Evolutionary conservation across 2,113 vertebrate genomes (phyloP).

Genomic region (Xerus inauris): DNA sequence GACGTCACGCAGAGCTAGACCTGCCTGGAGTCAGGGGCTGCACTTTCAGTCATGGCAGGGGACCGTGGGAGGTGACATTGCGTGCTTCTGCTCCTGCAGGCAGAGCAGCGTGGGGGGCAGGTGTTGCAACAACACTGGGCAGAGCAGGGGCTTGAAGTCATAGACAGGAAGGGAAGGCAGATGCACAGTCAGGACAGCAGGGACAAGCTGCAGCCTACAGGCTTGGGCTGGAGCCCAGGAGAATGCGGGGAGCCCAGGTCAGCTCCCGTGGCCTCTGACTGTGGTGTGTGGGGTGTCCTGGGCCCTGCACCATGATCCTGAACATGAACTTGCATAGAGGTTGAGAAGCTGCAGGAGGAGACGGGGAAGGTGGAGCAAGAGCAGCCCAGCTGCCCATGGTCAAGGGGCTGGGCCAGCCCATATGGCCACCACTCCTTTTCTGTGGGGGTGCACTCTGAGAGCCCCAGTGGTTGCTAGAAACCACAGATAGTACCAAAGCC

Average conservation of each 20-base stretch:
- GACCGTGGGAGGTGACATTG: neutral
- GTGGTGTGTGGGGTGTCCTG: fast-evolving
- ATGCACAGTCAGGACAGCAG: neutral
- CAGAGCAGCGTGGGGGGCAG: neutral
- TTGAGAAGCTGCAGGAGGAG: neutral
- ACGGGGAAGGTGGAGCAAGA: fast-evolving
- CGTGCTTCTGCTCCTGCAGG: neutral
- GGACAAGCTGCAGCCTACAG: neutral
- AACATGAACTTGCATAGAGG: neutral
- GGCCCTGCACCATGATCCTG: neutral
- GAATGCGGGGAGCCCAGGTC: fast-evolving
- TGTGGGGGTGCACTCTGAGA: neutral
- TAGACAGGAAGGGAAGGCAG: neutral
- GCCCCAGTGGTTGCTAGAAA: neutral
- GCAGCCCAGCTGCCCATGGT: neutral
- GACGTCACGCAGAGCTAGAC: neutral
- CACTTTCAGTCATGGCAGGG: too few species aligned
- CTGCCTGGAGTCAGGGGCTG: neutral
- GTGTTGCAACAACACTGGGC: neutral
- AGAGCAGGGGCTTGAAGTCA: neutral
- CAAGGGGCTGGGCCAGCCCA: neutral
- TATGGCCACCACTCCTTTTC: neutral
- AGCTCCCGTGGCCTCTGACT: neutral
- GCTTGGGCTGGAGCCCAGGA: fast-evolving
- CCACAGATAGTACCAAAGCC: neutral